These are phyloP conservation scores for Turnix velox DNA, from an alignment of 2,113 vertebrate species.

Conservation along the genomic window DNA sequence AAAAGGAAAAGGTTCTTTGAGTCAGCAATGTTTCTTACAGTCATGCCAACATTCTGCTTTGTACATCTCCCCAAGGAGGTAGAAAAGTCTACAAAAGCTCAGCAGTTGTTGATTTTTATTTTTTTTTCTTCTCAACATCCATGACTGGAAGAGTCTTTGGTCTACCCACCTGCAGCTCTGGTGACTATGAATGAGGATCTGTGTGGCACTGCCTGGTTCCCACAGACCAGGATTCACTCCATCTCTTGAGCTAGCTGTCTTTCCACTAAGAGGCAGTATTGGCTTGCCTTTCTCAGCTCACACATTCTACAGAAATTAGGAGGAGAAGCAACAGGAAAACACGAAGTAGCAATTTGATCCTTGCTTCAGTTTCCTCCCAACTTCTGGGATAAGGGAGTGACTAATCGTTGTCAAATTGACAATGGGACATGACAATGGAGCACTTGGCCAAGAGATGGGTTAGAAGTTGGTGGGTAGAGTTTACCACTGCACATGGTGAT, in stretches of 20 bases:
- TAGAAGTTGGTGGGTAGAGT: neutral
- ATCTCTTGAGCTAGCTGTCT: neutral
- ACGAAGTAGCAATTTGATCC: neutral
- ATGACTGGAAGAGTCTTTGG: neutral
- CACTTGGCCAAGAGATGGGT: neutral
- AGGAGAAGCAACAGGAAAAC: neutral
- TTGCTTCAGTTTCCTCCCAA: neutral
- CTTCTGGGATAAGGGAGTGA: neutral
- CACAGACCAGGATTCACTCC: neutral
- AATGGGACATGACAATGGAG: neutral
- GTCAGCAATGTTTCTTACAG: neutral
- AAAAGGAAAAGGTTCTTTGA: neutral
- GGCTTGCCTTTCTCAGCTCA: neutral
- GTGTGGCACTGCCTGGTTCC: neutral
- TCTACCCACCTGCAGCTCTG: neutral
- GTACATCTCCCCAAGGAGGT: neutral
- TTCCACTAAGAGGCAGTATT: slow-evolving; percentile 27
- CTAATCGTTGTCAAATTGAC: neutral
- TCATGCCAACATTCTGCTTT: neutral
- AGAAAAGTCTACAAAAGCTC: neutral
- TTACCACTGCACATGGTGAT: neutral
- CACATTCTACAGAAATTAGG: neutral
- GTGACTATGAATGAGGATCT: neutral
- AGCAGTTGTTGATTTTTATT: neutral
- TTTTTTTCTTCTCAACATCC: neutral